Evolutionary conservation across 1,140 invertebrate genomes (phyloP), one percentile per base, ranked within the genome.

Genomic region (Drosophila eugracilis): DNA sequence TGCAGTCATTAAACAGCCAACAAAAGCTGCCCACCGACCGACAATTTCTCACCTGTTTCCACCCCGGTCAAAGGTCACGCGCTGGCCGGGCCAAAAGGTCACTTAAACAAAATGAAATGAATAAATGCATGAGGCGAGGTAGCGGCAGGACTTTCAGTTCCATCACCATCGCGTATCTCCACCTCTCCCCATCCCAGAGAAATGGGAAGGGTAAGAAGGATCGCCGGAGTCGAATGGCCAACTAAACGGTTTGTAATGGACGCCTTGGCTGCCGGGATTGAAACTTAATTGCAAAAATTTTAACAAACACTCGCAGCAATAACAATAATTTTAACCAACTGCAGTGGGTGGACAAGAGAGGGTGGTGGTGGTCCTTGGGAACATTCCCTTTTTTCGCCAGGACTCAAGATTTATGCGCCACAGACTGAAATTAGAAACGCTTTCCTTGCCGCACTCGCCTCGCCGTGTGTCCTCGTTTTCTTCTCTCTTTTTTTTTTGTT

Each of bases 241-340:
- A 69, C 70, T 77, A 73, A 77, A 69, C 74, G 74, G 55, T 74
- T 77, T 74, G 67, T 75, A 75, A 75, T 75, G 72, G 59, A 72
- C 67, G 72, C 59, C 58, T 54, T 54, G 49, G 73, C 54, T 67
- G 70, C 54, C 74, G 55, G 77, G 63, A 77, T 73, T 77, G 71
- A 75, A 80, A 80, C 77, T 80, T 80, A 80, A 80, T 80, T 80
- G 77, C 76, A 52, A 78, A 71, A 80, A 80, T 80, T 80, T 80
- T 80, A 80, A 80, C 77, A 80, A 80, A 80, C 77, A 80, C 59
- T 75, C 71, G 36, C 49, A 57, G 77, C 77, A 80, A 80, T 80
- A 80, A 75, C 77, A 80, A 80, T 80, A 80, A 80, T 80, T 80
- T 80, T 72, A 75, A 79, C 71, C 69, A 58, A 69, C 73, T 71